Evolutionary conservation across 2,888 invertebrate genomes (phyloP), one percentile per base, ranked within the genome.

Genomic region (Smittia sp.): DNA sequence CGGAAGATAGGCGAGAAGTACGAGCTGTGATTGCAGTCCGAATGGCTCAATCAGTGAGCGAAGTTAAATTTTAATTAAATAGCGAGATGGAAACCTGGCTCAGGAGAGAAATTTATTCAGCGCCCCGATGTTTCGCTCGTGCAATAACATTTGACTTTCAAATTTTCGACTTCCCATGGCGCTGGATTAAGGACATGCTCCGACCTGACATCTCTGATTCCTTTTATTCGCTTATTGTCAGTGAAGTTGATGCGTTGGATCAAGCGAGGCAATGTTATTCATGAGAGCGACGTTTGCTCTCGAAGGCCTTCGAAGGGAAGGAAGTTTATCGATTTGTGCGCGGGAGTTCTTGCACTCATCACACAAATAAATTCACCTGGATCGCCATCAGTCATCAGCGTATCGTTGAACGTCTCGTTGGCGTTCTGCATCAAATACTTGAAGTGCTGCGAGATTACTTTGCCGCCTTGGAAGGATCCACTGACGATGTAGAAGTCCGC

Each of bases 401-500:
- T 86, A 77, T 86, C 86, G 73, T 85, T 84, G 63, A 85, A 83
- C 62, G 85, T 80, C 74, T 89, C 89, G 1, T 87, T 88, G 7
- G 86, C 86, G 76, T 85, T 85, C 76, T 87, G 84, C 62, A 85
- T 80, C 20, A 86, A 83, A 77, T 86, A 84, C 0, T 88, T 88
- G 74, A 89, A 85, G 77, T 89, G 88, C 76, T 86, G 84, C 1
- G 87, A 86, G 66, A 89, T 81, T 67, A 87, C 80, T 74, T 84
- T 83, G 22, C 87, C 89, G 20, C 83, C 83, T 24, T 82, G 78
- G 46, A 82, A 80, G 1, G 82, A 81, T 9, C 84, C 85, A 0
- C 86, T 83, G 74, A 84, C 83, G 63, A 83, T 81, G 81, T 86
- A 85, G 81, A 89, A 87, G 74, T 90, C 86, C 0, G 87, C 85